phyloP scores from a whole-genome alignment of 2,113 vertebrate genomes.

The Cebus imitator region DNA sequence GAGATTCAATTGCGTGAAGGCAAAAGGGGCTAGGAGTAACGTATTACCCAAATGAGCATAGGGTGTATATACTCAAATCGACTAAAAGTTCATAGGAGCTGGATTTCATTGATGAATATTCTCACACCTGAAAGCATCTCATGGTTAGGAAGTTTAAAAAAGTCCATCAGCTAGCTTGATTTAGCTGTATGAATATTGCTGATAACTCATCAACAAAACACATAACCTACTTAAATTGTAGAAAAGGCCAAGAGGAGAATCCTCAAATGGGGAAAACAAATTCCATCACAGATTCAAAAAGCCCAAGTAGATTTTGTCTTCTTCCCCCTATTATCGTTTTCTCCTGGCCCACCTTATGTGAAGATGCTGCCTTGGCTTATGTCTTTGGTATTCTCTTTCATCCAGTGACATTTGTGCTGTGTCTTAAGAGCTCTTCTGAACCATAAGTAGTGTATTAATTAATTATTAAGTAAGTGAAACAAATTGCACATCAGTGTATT shows the following conservation, averaged over 20 bases:
- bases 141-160: constrained; percentile 41
- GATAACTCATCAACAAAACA: constrained; percentile 58
- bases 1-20: neutral
- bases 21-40: neutral
- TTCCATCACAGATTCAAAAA: constrained; percentile 24
- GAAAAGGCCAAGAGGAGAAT: constrained; percentile 23
- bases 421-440: constrained; percentile 68
- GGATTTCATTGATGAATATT: neutral
- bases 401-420: constrained; percentile 54
- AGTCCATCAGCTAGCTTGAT: constrained; percentile 10
- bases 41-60: neutral
- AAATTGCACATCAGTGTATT: constrained; percentile 79
- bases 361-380: constrained; percentile 46
- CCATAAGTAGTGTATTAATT: constrained; percentile 74
- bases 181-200: neutral
- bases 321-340: constrained; percentile 28
- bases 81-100: neutral
- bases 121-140: constrained; percentile 53
- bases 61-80: neutral
- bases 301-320: neutral
- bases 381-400: constrained; percentile 55
- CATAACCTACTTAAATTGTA: neutral
- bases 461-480: constrained; percentile 78
- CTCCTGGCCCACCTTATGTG: constrained; percentile 32
- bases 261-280: neutral